Evolutionary conservation across 2,113 vertebrate species (phyloP).

Genomic region (Tupaia chinensis): DNA sequence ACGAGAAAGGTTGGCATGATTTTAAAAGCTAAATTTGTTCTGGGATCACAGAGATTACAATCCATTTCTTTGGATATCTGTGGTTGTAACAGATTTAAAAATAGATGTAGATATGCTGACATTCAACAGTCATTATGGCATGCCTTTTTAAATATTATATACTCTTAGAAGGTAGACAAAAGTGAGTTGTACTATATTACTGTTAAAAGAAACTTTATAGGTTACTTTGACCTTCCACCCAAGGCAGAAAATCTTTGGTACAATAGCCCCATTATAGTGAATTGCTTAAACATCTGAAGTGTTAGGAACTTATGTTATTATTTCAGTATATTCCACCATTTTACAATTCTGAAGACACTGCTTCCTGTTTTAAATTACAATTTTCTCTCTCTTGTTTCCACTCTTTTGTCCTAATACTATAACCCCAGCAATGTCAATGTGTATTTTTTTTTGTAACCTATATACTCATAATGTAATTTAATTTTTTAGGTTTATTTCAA

Average conservation of each 20-base stretch:
- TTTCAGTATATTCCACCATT: not conserved
- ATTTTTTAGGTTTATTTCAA: slow-evolving; percentile 42
- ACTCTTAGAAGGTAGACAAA: not conserved
- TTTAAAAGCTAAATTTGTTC: slow-evolving; percentile 46
- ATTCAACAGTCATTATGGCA: not conserved
- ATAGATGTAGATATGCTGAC: not conserved
- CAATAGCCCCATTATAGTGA: not conserved
- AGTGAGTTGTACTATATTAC: not conserved
- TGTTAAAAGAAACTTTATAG: not conserved
- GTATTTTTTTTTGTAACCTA: not conserved
- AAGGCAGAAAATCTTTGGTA: not conserved
- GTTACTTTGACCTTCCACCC: not conserved
- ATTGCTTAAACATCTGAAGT: not conserved
- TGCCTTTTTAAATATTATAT: not conserved
- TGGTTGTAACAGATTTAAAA: not conserved
- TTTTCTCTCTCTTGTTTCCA: not conserved
- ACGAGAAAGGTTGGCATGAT: not conserved
- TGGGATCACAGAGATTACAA: slow-evolving; percentile 16
- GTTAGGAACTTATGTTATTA: not conserved
- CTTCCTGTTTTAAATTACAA: not conserved
- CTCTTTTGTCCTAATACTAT: not conserved
- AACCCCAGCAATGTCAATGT: not conserved
- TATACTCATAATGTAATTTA: not conserved
- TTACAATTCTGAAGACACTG: not conserved
- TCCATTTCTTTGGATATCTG: not conserved